These are phyloP conservation scores for Naja naja DNA, from an alignment of 2,113 vertebrate species.

Conservation along the genomic window DNA sequence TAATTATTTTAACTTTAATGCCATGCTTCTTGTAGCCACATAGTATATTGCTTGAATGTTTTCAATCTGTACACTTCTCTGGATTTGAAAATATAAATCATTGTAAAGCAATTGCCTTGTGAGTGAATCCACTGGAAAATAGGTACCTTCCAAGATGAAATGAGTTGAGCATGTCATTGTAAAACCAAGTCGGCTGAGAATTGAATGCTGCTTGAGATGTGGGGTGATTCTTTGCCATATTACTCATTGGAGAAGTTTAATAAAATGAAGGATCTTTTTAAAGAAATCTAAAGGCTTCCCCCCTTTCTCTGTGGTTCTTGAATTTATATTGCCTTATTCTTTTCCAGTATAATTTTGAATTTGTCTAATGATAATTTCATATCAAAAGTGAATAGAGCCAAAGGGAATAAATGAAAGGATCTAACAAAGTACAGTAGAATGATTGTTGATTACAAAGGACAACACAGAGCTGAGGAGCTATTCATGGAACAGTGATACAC, in stretches of 20 bases:
- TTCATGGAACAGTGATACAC: slow-evolving; percentile 53
- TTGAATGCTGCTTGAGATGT: slow-evolving; percentile 18
- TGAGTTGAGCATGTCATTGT: background rate
- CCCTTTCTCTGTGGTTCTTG: background rate
- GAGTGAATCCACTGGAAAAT: slow-evolving; percentile 45
- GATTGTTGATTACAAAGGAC: slow-evolving; percentile 51
- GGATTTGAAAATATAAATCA: slow-evolving; percentile 42
- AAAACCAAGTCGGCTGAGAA: slow-evolving; percentile 25
- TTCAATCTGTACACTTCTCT: slow-evolving; percentile 40
- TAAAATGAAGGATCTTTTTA: slow-evolving; percentile 14
- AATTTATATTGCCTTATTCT: slow-evolving; percentile 49
- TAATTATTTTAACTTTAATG: slow-evolving; percentile 58
- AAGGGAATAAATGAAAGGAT: slow-evolving; percentile 42
- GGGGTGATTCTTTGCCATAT: background rate
- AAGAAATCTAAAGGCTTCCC: background rate
- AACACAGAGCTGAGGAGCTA: slow-evolving; percentile 29
- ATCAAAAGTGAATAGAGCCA: slow-evolving; percentile 49
- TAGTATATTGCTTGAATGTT: slow-evolving; percentile 32
- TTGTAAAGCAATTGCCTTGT: slow-evolving; percentile 35
- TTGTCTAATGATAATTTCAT: slow-evolving; percentile 58
- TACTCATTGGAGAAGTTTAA: background rate
- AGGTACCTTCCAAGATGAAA: slow-evolving; percentile 22
- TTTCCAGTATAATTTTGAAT: slow-evolving; percentile 52
- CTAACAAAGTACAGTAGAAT: slow-evolving; percentile 48
- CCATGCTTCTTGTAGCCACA: slow-evolving; percentile 39